Percentiles rank a stretch among this genome's conserved stretches.
Evolutionary conservation across 2,113 vertebrate species (phyloP).

Genomic region (Neofelis nebulosa): DNA sequence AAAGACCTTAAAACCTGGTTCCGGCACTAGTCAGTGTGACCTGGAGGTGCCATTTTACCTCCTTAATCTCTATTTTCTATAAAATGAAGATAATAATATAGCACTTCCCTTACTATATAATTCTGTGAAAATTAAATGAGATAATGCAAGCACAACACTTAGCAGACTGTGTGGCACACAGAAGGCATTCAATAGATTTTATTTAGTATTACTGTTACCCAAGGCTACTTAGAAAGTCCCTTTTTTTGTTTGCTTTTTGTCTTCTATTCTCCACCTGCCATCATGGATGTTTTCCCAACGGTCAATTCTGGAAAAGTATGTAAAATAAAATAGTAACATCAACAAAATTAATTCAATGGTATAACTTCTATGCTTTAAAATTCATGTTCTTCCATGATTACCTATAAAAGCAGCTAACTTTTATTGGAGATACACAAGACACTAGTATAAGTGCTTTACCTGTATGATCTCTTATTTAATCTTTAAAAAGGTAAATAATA

Average conservation of each 20-base stretch:
- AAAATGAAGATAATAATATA: background rate
- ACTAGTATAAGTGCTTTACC: background rate
- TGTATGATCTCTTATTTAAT: background rate
- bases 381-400: background rate
- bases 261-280: background rate
- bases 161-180: background rate
- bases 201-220: background rate
- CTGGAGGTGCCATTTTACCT: background rate
- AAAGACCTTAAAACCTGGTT: background rate
- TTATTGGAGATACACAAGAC: background rate
- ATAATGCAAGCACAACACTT: background rate
- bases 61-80: background rate
- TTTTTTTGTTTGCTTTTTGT: background rate
- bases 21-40: background rate
- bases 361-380: background rate
- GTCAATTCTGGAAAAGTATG: background rate
- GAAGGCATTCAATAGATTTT: background rate
- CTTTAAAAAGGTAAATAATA: background rate
- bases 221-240: background rate
- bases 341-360: background rate
- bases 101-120: background rate
- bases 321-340: background rate
- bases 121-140: background rate
- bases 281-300: background rate
- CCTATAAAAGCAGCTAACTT: background rate